These are phyloP conservation scores for Dicerorhinus sumatrensis DNA, from an alignment of 2,113 vertebrate species.

Conservation along the genomic window DNA sequence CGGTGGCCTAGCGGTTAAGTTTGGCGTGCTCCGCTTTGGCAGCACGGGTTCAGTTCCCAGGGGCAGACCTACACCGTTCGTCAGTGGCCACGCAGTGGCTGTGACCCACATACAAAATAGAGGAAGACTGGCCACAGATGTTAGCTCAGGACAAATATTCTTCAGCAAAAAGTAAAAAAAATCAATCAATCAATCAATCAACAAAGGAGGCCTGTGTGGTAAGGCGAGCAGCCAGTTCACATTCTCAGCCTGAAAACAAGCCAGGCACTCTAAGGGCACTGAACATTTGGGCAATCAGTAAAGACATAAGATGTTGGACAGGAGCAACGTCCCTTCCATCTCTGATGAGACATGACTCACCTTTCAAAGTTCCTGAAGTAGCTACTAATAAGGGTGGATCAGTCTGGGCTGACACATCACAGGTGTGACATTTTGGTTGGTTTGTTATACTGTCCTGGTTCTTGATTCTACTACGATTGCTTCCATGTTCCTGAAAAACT, in stretches of 20 bases:
- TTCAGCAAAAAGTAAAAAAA: too few relatives aligned
- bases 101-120: too few relatives aligned
- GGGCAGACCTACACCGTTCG: too few relatives aligned
- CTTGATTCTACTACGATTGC: neutral
- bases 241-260: neutral
- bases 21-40: too few relatives aligned
- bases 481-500: conserved; percentile 41
- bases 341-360: neutral
- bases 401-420: neutral
- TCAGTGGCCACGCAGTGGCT: too few relatives aligned
- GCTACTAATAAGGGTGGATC: conserved; percentile 6
- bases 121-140: too few relatives aligned
- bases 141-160: too few relatives aligned
- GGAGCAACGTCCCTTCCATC: neutral
- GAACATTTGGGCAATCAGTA: neutral
- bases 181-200: too few relatives aligned
- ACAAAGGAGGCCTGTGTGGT: neutral
- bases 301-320: neutral
- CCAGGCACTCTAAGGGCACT: neutral
- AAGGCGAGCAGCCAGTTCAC: neutral
- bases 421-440: conserved; percentile 2
- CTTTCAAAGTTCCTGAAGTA: conserved; percentile 23
- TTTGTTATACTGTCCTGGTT: conserved; percentile 19
- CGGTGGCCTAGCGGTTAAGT: too few relatives aligned
- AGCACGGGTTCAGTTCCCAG: too few relatives aligned